Conservation (phyloP, 2,113 vertebrate genomes). For the Halcyon senegalensis region DNA sequence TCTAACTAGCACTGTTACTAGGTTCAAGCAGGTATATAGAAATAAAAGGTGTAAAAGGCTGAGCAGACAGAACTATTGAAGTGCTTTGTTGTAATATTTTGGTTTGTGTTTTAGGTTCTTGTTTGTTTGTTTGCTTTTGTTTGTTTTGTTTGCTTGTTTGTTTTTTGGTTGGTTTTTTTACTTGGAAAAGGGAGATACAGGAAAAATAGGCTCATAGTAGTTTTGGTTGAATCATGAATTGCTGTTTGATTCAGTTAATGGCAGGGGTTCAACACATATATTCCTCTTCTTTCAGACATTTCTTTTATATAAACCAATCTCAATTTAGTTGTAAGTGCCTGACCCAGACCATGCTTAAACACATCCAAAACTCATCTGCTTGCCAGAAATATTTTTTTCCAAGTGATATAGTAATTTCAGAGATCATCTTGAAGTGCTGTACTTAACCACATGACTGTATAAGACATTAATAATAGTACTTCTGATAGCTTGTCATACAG, state of each 20-base stretch:
- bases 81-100: background rate
- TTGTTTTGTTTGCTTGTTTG: background rate
- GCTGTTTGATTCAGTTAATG: background rate
- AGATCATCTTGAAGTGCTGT: background rate
- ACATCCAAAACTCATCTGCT: background rate
- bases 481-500: background rate
- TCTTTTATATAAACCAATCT: background rate
- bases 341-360: background rate
- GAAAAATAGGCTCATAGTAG: background rate
- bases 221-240: background rate
- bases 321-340: background rate
- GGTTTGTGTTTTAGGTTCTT: background rate
- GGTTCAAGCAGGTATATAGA: background rate
- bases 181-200: background rate
- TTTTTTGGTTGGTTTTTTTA: background rate
- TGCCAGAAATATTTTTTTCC: background rate
- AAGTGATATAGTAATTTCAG: background rate
- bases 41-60: background rate
- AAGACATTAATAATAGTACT: background rate
- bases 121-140: too few species aligned
- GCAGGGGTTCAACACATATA: background rate
- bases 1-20: background rate
- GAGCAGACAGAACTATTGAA: background rate
- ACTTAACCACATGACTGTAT: background rate
- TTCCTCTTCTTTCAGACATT: background rate